Base-by-base conservation (phyloP, 2,113 vertebrate genomes). In the Sinocyclocheilus maitianheensis region DNA sequence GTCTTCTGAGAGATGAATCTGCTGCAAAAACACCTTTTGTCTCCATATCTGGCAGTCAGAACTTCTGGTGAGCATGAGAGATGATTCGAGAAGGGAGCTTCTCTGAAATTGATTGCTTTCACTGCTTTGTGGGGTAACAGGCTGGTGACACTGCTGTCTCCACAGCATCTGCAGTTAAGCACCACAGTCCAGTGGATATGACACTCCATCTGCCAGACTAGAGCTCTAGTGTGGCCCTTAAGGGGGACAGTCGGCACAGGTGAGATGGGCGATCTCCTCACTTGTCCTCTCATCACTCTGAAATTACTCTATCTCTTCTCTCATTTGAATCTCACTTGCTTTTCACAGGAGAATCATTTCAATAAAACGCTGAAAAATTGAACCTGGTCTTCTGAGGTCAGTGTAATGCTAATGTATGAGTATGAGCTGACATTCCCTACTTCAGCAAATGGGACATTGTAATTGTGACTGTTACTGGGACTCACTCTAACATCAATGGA, bases 81-180 rank as follows among this genome's bases (percentile, higher is more conserved):
- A 48, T 48, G 46, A 48, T 48, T 12, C 0, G n/a, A 74, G 55
- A 40, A 22, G 4, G 22, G 7, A 82, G 40, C 46, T 46, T 2
- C 12, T 26, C 60, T 82, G 62, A 84, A 86, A 87, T 87, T n/a
- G 62, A 85, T 89, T 75, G 63, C 81, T 84, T 76, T 75, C 75
- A 67, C 37, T 62, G 65, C 77, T 87, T 65, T 46, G 37, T 85
- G 87, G 88, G 75, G 79, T 84, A 85, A 87, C 60, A 46, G 63
- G 63, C 43, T 67, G 67, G 55, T 72, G 72, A 34, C 53, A 43
- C 51, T 26, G 37, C 48, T 60, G 60, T 76, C 72, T 75, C n/a
- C 34, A 55, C 58, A 85, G 81, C 65, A 83, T 88, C 63, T 78
- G 87, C 79, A 67, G 75, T 71, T 77, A 67, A 30, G 30, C 83